A percentile compares a stretch with the other conserved stretches of the same genome.
Evolutionary conservation across 2,113 vertebrate species (phyloP).

Genomic region (Ictalurus furcatus): DNA sequence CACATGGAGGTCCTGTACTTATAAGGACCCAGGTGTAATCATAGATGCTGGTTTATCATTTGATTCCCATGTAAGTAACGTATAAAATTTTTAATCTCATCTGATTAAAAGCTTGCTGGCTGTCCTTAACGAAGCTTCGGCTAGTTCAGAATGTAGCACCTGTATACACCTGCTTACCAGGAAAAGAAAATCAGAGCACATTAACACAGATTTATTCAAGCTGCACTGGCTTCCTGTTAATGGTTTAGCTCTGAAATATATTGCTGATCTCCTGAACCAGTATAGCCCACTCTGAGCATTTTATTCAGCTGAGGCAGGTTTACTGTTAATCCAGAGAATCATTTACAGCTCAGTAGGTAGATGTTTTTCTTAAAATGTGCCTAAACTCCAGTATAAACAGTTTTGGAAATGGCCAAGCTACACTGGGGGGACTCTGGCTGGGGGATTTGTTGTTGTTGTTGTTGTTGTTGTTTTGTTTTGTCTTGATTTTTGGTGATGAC

Average conservation of each 20-base stretch:
- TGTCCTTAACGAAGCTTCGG: neutral
- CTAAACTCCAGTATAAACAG: neutral
- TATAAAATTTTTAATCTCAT: neutral
- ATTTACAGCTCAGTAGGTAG: neutral
- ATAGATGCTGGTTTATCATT: neutral
- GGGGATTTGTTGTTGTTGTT: no score
- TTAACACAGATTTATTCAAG: neutral
- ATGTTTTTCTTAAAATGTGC: neutral
- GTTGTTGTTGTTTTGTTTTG: no score
- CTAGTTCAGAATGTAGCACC: neutral
- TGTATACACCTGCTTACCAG: neutral
- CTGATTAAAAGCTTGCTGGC: neutral
- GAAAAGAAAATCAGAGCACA: neutral
- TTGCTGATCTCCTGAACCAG: neutral
- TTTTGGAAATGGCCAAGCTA: no score
- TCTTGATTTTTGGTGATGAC: neutral
- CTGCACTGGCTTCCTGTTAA: neutral
- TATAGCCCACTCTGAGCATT: neutral
- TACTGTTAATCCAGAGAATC: neutral
- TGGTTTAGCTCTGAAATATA: neutral
- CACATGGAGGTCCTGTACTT: slow-evolving; percentile 35
- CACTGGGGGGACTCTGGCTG: no score
- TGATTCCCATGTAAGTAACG: neutral
- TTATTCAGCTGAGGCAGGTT: neutral
- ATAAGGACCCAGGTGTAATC: neutral